A percentile compares a stretch with the other conserved stretches of the same genome.
phyloP scores from a whole-genome alignment of 2,888 invertebrate species.

The Tenthredo amoena region DNA sequence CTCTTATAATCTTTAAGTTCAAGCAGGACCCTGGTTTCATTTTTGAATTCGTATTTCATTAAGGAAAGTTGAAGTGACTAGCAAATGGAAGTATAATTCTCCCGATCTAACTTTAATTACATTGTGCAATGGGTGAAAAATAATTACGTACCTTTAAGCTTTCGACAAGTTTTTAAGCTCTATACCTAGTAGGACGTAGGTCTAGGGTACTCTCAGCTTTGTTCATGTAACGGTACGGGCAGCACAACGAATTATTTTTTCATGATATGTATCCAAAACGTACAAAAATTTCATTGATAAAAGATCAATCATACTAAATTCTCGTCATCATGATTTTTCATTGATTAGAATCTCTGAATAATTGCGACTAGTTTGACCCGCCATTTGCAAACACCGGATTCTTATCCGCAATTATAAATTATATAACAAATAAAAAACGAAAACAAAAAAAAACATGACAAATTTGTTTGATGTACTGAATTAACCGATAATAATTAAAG shows the following conservation, averaged over 20 bases:
- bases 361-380: background rate
- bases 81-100: background rate
- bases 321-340: too few species aligned
- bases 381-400: background rate
- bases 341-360: background rate
- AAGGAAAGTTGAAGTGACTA: background rate
- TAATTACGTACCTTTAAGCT: background rate
- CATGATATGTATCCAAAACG: too few species aligned
- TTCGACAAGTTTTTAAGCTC: background rate
- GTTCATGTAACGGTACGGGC: background rate
- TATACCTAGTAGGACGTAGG: background rate
- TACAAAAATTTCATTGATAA: background rate
- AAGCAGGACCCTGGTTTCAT: background rate
- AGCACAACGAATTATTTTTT: background rate
- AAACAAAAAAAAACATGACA: background rate
- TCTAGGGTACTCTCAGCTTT: background rate
- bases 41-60: background rate
- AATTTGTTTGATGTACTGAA: background rate
- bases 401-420: too few species aligned
- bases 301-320: background rate
- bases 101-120: background rate
- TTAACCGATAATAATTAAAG: background rate
- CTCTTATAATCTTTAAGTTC: background rate
- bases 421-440: background rate
- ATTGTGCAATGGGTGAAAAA: constrained; percentile 2